These are phyloP conservation scores for Hippopotamus amphibius DNA, from an alignment of 2,113 vertebrate species.

Conservation along the genomic window DNA sequence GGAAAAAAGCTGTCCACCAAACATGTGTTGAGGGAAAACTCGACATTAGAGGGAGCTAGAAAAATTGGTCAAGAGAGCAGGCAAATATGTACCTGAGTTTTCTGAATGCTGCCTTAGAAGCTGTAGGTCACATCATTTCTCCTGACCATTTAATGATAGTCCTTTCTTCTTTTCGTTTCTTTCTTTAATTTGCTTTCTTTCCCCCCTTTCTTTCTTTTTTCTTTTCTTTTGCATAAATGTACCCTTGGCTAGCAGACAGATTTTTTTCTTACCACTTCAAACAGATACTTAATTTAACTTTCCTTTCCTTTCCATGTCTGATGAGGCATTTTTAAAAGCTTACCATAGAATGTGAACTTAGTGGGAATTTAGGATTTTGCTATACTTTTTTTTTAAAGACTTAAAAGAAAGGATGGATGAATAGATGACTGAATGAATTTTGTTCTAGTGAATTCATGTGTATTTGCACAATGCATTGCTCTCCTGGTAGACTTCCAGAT, in stretches of 20 bases:
- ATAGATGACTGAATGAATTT: conserved; percentile 92
- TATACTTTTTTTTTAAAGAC: conserved; percentile 85
- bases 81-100: conserved; percentile 99
- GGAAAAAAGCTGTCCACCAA: conserved; percentile 80
- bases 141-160: conserved; percentile 93
- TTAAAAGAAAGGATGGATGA: conserved; percentile 86
- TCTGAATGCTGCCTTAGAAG: conserved; percentile 96
- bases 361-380: conserved; percentile 91
- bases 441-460: conserved; percentile 91
- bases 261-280: conserved; percentile 84
- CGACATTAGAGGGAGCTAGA: conserved; percentile 91
- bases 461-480: conserved; percentile 96
- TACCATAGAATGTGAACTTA: conserved; percentile 90
- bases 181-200: conserved; percentile 79
- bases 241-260: conserved; percentile 90
- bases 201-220: conserved; percentile 73
- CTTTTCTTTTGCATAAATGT: conserved; percentile 85
- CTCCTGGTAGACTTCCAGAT: conserved; percentile 92
- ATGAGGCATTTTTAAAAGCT: conserved; percentile 92
- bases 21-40: conserved; percentile 82
- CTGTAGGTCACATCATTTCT: conserved; percentile 93
- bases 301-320: conserved; percentile 91
- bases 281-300: conserved; percentile 89
- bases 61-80: conserved; percentile 94
- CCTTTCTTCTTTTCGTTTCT: conserved; percentile 85